Percentiles rank a stretch among this genome's conserved stretches.
These are phyloP conservation scores for Penaeus monodon DNA, from an alignment of 2,888 invertebrate genomes.

Conservation along the genomic window DNA sequence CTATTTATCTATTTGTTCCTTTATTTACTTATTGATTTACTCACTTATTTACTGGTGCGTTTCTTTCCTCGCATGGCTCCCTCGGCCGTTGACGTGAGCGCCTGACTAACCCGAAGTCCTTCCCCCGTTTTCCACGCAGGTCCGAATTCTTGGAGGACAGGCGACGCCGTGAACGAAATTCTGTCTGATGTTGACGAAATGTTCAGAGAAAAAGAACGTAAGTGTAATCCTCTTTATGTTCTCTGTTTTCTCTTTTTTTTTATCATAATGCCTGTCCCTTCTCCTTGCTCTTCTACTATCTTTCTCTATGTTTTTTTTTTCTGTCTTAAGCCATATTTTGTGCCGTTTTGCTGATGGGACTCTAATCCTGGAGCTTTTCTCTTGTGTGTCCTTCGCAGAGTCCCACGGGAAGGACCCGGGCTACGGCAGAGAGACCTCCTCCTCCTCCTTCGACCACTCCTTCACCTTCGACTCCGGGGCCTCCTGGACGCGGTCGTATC, in stretches of 20 bases:
- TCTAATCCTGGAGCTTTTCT: not conserved
- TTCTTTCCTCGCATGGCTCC: not conserved
- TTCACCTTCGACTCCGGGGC: slow-evolving; percentile 37
- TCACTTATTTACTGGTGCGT: no score
- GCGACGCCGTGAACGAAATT: slow-evolving; percentile 50
- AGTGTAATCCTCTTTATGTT: slow-evolving; percentile 12
- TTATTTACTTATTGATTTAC: no score
- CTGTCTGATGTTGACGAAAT: slow-evolving; percentile 41
- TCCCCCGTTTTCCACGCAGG: slow-evolving; percentile 16
- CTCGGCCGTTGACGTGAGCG: not conserved
- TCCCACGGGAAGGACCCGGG: slow-evolving; percentile 27
- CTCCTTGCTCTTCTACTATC: not conserved
- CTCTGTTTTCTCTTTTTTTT: not conserved
- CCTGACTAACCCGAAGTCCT: not conserved
- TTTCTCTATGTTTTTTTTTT: not conserved
- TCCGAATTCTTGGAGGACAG: slow-evolving; percentile 48
- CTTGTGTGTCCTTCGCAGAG: not conserved
- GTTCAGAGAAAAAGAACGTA: slow-evolving; percentile 48
- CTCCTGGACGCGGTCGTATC: not conserved
- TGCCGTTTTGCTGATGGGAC: not conserved
- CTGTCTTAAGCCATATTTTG: not conserved
- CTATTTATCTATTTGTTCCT: no score
- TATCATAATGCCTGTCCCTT: not conserved
- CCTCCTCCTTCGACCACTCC: slow-evolving; percentile 32
- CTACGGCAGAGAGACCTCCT: slow-evolving; percentile 9